phyloP scores from a whole-genome alignment of 2,888 invertebrate species.

The Thera britannica region DNA sequence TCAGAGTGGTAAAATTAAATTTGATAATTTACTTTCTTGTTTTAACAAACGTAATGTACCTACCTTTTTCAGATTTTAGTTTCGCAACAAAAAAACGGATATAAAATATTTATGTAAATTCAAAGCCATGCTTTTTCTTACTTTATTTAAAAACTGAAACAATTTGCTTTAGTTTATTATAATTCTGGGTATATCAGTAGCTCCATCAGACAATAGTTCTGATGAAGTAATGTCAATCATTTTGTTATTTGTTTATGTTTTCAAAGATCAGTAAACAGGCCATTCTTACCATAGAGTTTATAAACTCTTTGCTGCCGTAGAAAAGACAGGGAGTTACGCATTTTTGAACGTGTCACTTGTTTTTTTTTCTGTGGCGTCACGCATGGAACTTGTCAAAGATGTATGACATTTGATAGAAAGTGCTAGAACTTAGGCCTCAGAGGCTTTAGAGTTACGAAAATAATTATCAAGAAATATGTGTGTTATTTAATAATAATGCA shows the following conservation, averaged over 20 bases:
- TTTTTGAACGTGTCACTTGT: too few relatives aligned
- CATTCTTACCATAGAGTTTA: constrained; percentile 5
- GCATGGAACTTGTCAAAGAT: too few relatives aligned
- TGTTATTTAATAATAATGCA: too few relatives aligned
- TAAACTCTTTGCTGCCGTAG: constrained; percentile 1
- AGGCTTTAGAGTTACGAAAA: too few relatives aligned
- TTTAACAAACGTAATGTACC: not conserved
- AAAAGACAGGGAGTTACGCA: too few relatives aligned
- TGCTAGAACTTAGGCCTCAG: too few relatives aligned
- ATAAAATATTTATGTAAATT: not conserved
- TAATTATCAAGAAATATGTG: too few relatives aligned
- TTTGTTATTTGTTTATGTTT: constrained; percentile 17
- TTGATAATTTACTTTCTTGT: too few relatives aligned
- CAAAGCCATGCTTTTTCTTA: not conserved
- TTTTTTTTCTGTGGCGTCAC: too few relatives aligned
- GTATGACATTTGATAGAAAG: too few relatives aligned
- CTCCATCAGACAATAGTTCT: constrained; percentile 3
- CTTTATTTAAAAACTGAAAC: constrained; percentile 1
- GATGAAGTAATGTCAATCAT: constrained; percentile 22
- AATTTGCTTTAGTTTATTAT: too few relatives aligned
- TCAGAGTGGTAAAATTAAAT: too few relatives aligned
- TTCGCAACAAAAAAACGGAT: not conserved
- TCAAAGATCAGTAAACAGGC: constrained; percentile 13
- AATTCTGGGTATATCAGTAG: not conserved
- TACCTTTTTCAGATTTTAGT: not conserved